phyloP scores from a whole-genome alignment of 2,113 vertebrate species.

The Menidia beryllina region DNA sequence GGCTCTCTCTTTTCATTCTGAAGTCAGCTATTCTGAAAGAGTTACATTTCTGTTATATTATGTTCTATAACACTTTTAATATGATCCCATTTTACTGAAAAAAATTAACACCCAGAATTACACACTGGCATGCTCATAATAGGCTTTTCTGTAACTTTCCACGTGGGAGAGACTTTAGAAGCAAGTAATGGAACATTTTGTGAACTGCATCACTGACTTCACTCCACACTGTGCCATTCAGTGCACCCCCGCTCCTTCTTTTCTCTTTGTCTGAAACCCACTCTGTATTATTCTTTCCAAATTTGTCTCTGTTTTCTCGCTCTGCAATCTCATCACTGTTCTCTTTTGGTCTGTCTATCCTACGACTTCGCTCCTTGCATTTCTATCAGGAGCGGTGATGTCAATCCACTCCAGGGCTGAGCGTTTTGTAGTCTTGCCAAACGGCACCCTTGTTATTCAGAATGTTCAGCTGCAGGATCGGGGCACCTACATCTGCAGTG shows the following conservation, averaged over 20 bases:
- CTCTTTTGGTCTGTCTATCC: constrained; percentile 25
- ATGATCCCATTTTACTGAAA: constrained; percentile 38
- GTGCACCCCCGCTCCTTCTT: constrained; percentile 31
- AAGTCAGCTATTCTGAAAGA: constrained; percentile 26
- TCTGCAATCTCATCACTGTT: constrained; percentile 34
- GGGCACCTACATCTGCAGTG: constrained; percentile 91
- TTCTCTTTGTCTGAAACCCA: constrained; percentile 29
- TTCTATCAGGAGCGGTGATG: constrained; percentile 86
- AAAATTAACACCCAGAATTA: constrained; percentile 43
- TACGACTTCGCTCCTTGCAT: constrained; percentile 19
- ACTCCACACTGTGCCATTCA: constrained; percentile 43
- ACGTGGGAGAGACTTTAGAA: constrained; percentile 54
- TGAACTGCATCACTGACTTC: constrained; percentile 50
- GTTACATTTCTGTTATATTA: constrained; percentile 11
- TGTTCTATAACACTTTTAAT: constrained; percentile 16
- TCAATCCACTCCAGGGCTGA: constrained; percentile 83
- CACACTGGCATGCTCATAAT: constrained; percentile 55
- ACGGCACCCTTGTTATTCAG: constrained; percentile 89
- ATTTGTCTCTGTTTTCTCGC: constrained; percentile 40
- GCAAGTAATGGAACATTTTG: constrained; percentile 71
- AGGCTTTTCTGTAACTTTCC: constrained; percentile 48
- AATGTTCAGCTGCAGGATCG: constrained; percentile 88
- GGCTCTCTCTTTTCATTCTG: constrained; percentile 28
- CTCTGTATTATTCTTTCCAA: constrained; percentile 46
- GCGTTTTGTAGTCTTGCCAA: constrained; percentile 89